Conservation (phyloP, 2,888 invertebrate species). For the Macaria liturata region DNA sequence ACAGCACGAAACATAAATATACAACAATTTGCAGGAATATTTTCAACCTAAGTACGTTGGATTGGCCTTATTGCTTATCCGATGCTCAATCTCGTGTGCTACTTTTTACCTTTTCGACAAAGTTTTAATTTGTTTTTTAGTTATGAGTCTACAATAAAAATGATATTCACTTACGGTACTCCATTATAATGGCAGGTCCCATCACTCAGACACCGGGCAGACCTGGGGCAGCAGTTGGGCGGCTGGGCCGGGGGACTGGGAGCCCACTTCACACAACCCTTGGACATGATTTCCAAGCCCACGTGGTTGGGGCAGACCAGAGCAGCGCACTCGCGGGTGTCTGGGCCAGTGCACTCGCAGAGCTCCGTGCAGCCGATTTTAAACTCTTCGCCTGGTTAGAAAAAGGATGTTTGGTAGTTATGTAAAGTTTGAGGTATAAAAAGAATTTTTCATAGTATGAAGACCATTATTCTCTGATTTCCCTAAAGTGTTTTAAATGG, state of each 20-base stretch:
- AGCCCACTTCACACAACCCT: slow-evolving; percentile 94
- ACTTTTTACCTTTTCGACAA: too few species aligned
- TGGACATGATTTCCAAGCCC: slow-evolving; percentile 92
- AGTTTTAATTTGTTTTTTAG: too few species aligned
- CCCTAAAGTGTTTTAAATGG: too few species aligned
- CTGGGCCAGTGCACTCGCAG: slow-evolving; percentile 88
- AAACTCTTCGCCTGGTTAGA: slow-evolving; percentile 86
- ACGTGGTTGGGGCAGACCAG: slow-evolving; percentile 93
- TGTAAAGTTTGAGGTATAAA: neutral
- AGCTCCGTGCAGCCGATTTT: slow-evolving; percentile 92
- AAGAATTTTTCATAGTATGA: too few species aligned
- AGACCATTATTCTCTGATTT: too few species aligned
- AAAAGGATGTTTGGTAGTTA: neutral
- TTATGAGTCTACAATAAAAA: slow-evolving; percentile 29
- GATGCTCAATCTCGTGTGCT: too few species aligned
- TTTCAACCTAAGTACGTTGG: too few species aligned
- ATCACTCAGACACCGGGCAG: slow-evolving; percentile 90
- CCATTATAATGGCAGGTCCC: slow-evolving; percentile 92
- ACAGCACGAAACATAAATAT: too few species aligned
- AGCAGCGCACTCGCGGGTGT: slow-evolving; percentile 87
- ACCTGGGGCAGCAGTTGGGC: slow-evolving; percentile 92
- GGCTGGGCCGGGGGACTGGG: slow-evolving; percentile 89
- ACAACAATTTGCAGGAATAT: too few species aligned
- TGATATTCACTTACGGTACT: slow-evolving; percentile 63
- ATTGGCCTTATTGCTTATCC: too few species aligned